A percentile compares a stretch with the other conserved stretches of the same genome.
Conservation (phyloP, 2,888 invertebrate species). For the Tryphoninae sp. region DNA sequence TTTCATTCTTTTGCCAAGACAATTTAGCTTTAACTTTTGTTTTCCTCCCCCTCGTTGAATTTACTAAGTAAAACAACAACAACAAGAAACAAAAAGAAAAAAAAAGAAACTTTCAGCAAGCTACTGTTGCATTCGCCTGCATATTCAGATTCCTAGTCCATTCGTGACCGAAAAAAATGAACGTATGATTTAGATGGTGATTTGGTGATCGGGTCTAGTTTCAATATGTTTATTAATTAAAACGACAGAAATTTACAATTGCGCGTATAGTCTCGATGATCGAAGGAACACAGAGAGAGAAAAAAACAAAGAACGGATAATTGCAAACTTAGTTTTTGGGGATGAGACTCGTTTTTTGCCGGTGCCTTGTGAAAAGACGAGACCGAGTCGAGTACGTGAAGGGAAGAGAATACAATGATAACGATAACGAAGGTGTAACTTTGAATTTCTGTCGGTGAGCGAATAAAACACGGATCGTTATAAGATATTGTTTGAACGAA, state of each 20-base stretch:
- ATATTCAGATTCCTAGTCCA: slow-evolving; percentile 69
- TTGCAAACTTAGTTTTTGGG: slow-evolving; percentile 35
- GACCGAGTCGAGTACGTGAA: slow-evolving; percentile 56
- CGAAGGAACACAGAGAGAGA: slow-evolving; percentile 14
- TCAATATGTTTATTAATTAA: slow-evolving; percentile 1
- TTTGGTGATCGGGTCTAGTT: slow-evolving; percentile 74
- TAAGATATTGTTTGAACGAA: slow-evolving; percentile 36
- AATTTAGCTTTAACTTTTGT: not conserved
- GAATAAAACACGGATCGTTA: slow-evolving; percentile 39
- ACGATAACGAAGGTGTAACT: slow-evolving; percentile 41
- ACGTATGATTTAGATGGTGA: slow-evolving; percentile 67
- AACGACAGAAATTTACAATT: too few relatives aligned
- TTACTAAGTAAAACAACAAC: too few relatives aligned
- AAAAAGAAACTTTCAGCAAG: slow-evolving; percentile 40
- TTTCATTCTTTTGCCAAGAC: slow-evolving; percentile 4
- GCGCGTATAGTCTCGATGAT: slow-evolving; percentile 4
- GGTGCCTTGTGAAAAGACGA: slow-evolving; percentile 65
- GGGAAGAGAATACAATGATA: slow-evolving; percentile 33
- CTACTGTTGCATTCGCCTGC: slow-evolving; percentile 71
- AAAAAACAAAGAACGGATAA: slow-evolving; percentile 24
- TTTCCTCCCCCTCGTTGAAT: slow-evolving; percentile 21
- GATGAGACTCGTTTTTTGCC: slow-evolving; percentile 34
- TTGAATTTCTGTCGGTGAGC: slow-evolving; percentile 48
- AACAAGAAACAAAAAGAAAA: not conserved
- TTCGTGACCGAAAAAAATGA: slow-evolving; percentile 60